Percentiles rank a stretch among this genome's conserved stretches.
Evolutionary conservation across 2,113 vertebrate species (phyloP).

Genomic region (Rhizomys pruinosus): DNA sequence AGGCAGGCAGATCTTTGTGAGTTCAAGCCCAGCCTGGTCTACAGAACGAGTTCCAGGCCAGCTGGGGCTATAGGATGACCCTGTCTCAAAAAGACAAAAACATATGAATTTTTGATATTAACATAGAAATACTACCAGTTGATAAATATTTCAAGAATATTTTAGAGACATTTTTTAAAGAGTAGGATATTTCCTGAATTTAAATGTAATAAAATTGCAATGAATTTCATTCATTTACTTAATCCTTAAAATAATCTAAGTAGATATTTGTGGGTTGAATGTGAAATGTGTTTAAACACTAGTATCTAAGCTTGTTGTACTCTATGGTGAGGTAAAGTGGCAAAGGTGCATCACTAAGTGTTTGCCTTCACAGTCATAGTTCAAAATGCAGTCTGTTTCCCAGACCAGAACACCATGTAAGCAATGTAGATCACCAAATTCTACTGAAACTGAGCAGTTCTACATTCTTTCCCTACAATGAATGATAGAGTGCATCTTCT

Average conservation of each 20-base stretch:
- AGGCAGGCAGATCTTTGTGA: too few species aligned
- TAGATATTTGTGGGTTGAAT: not conserved
- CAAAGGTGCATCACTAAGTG: not conserved
- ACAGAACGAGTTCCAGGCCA: too few species aligned
- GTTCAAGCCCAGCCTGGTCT: too few species aligned
- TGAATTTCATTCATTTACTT: not conserved
- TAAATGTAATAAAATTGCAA: not conserved
- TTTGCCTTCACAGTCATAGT: not conserved
- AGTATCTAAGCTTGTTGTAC: not conserved
- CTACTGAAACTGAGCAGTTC: not conserved
- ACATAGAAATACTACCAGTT: too few species aligned
- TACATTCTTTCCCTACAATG: not conserved
- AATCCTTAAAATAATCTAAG: not conserved
- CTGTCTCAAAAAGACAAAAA: too few species aligned
- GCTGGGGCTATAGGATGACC: too few species aligned
- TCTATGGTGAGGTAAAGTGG: rapidly evolving
- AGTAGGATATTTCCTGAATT: not conserved
- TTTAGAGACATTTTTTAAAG: too few species aligned
- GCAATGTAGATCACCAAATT: too few species aligned
- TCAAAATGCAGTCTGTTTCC: not conserved
- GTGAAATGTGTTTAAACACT: not conserved
- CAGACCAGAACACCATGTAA: not conserved
- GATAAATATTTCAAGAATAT: too few species aligned
- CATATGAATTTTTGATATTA: too few species aligned
- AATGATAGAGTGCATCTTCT: not conserved